These are phyloP conservation scores for Lagria hirta DNA, from an alignment of 2,888 invertebrate species.

Conservation along the genomic window DNA sequence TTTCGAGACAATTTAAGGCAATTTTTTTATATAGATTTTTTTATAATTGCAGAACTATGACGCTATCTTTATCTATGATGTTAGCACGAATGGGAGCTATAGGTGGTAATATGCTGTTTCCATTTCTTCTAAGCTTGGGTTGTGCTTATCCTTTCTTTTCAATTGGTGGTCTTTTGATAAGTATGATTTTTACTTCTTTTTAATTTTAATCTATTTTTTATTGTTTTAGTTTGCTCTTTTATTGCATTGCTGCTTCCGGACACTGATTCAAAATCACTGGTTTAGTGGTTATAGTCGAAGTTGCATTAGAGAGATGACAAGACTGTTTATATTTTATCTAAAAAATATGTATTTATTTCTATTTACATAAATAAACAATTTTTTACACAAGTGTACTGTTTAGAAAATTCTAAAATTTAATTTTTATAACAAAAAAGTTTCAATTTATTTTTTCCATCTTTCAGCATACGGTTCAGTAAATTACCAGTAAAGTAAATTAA, in stretches of 20 bases:
- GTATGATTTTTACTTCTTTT: too few relatives aligned
- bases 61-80: constrained; percentile 72
- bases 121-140: constrained; percentile 66
- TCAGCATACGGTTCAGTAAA: too few relatives aligned
- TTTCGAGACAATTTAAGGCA: not conserved
- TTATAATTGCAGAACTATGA: constrained; percentile 60
- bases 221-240: constrained; percentile 33
- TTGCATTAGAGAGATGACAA: too few relatives aligned
- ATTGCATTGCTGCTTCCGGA: constrained; percentile 33
- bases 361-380: too few relatives aligned
- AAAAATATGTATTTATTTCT: too few relatives aligned
- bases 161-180: constrained; percentile 53
- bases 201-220: constrained; percentile 7
- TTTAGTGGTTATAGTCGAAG: too few relatives aligned
- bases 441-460: too few relatives aligned
- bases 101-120: constrained; percentile 70
- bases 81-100: constrained; percentile 71
- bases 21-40: not conserved
- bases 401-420: too few relatives aligned
- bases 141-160: constrained; percentile 73
- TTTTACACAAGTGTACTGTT: too few relatives aligned
- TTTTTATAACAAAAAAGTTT: too few relatives aligned
- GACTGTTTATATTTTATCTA: too few relatives aligned
- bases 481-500: too few relatives aligned
- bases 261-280: constrained; percentile 33